Conservation (phyloP, 2,888 invertebrate genomes). For the Barypeithes pellucidus region DNA sequence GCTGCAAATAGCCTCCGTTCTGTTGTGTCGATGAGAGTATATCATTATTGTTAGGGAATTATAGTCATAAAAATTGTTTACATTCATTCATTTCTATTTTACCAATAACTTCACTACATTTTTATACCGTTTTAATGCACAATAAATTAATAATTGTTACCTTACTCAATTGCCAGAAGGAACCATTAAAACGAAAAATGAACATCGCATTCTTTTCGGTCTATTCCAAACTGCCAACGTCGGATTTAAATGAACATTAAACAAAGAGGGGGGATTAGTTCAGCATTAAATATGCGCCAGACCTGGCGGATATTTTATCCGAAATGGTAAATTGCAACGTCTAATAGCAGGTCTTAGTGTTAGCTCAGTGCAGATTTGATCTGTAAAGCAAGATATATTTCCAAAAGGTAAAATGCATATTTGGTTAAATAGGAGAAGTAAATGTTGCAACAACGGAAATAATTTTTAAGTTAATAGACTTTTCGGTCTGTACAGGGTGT, state of each 20-base stretch:
- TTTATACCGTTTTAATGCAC: too few relatives aligned
- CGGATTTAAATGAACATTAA: constrained; percentile 18
- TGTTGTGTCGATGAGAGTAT: too few relatives aligned
- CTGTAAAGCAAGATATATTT: background rate
- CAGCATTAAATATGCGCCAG: constrained; percentile 11
- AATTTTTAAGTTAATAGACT: too few relatives aligned
- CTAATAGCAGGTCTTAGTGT: background rate
- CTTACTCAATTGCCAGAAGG: background rate
- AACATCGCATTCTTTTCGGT: background rate
- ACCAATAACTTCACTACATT: too few relatives aligned
- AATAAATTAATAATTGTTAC: background rate
- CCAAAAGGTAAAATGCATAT: too few relatives aligned
- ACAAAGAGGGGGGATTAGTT: constrained; percentile 1
- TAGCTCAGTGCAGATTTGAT: background rate
- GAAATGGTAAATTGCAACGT: background rate
- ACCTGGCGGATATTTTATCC: constrained; percentile 7
- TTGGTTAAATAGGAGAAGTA: too few relatives aligned
- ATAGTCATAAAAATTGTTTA: too few relatives aligned
- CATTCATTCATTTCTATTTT: too few relatives aligned
- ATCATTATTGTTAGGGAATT: too few relatives aligned
- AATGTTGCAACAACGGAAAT: too few relatives aligned
- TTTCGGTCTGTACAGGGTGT: too few relatives aligned
- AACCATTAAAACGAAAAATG: background rate
- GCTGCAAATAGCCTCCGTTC: too few relatives aligned
- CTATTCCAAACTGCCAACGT: background rate